Base-by-base conservation (phyloP, 2,113 vertebrate species). In the Carassius auratus region DNA sequence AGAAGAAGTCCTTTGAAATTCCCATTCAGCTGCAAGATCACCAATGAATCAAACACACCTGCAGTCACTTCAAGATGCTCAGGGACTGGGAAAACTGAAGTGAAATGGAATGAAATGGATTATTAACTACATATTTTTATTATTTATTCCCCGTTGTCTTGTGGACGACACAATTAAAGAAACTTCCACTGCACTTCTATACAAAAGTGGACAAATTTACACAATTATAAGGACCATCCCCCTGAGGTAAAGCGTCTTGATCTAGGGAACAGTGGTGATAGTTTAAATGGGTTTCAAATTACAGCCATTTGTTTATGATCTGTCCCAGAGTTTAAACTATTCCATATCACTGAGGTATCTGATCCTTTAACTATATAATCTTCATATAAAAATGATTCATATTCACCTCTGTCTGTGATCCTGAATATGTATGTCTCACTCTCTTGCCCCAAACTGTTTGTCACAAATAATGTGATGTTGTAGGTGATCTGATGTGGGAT, bases 361-460 rank as follows among this genome's bases (percentile, higher is more conserved):
- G 55, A 21, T 48, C 9, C 5, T 26, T 71, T 36, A n/a, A 33
- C 76, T 33, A 14, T 23, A 23, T 3, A 21, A 21, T 14, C 5
- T 30, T 26, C 50, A 42, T 82, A 4, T 30, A 30, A 30, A 74
- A 61, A 26, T 52, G 33, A 19, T 36, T 21, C 23, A 61, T 61
- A 69, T 74, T 87, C 78, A 93, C 93, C 92, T 88, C 91, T 90
- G n/a, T 93, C 88, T 71, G 87, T 89, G 86, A 93, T 85, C 76
- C 86, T 91, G 87, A 93, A 94, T 64, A 81, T 85, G 84, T 90
- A 81, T 84, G n/a, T 81, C 64, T 86, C 88, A 0, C n/a, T 84
- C 81, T 87, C 91, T 78, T 88, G 87, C 42, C 93, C 93, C 73
- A 94, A 88, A 77, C 57, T 45, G 86, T 90, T 85, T n/a, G 57